A percentile compares a stretch with the other conserved stretches of the same genome.
These are phyloP conservation scores for Amblyjoppa proteus DNA, from an alignment of 2,888 invertebrate genomes.

Conservation along the genomic window DNA sequence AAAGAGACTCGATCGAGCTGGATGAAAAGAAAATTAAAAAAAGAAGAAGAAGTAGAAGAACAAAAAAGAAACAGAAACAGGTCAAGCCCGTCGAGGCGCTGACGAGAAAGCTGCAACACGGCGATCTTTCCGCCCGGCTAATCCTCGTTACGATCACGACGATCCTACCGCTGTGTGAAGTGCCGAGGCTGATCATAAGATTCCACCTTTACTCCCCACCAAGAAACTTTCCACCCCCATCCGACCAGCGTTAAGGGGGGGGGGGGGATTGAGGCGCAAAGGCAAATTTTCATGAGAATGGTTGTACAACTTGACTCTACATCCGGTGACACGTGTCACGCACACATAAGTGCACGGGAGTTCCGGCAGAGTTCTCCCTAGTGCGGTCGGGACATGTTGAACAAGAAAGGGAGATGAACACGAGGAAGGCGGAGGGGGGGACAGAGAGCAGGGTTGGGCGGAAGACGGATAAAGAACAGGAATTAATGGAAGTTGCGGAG, in stretches of 20 bases:
- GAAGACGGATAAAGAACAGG: constrained; percentile 26
- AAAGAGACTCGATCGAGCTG: neutral
- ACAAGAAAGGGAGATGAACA: constrained; percentile 34
- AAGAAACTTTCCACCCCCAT: neutral
- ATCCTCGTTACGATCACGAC: neutral
- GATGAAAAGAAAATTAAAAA: neutral
- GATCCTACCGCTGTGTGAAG: neutral
- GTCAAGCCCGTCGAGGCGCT: neutral
- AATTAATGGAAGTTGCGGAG: constrained; percentile 18
- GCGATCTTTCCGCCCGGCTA: neutral
- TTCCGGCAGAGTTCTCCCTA: neutral
- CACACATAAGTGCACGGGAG: neutral
- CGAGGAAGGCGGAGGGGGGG: neutral
- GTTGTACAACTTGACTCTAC: neutral
- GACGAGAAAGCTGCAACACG: neutral
- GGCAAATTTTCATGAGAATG: neutral
- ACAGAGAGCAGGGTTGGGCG: neutral
- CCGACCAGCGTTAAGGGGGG: neutral
- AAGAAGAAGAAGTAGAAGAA: too few relatives aligned
- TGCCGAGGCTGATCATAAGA: neutral
- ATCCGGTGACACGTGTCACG: constrained; percentile 10
- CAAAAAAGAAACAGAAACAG: neutral
- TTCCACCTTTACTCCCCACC: neutral
- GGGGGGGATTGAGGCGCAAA: neutral
- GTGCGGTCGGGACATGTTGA: neutral